phyloP scores from a whole-genome alignment of 2,797 vertebrate genomes.

The Brachyrhaphis roseni region DNA sequence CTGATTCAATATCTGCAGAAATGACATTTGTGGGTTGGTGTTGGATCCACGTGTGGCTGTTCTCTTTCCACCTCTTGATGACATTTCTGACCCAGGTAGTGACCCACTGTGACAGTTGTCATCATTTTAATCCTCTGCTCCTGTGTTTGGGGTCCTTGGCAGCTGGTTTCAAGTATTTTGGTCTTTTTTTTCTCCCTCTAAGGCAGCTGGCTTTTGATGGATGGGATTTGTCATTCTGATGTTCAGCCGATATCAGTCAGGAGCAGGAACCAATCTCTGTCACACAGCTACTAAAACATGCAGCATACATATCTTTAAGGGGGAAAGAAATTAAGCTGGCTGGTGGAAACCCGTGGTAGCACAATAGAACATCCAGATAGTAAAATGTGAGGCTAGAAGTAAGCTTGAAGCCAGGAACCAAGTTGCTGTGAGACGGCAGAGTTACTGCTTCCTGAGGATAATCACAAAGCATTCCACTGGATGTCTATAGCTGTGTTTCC shows the following conservation, averaged over 20 bases:
- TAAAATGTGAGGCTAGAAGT: neutral
- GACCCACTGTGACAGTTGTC: neutral
- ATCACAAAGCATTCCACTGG: neutral
- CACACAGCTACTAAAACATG: neutral
- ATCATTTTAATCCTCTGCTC: slow-evolving; percentile 3
- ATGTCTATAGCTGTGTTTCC: no score
- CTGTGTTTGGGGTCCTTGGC: neutral
- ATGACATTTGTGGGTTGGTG: slow-evolving; percentile 45
- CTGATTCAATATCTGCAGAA: slow-evolving; percentile 35
- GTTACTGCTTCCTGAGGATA: neutral
- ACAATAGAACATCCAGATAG: neutral
- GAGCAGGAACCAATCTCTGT: neutral
- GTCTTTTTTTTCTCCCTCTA: neutral
- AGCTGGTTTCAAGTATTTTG: neutral
- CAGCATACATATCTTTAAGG: neutral
- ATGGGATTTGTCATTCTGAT: neutral
- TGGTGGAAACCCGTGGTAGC: neutral
- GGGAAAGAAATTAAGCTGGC: neutral
- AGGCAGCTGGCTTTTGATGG: slow-evolving; percentile 1
- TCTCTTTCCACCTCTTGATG: neutral
- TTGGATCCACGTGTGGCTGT: slow-evolving; percentile 3
- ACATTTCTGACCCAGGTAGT: neutral
- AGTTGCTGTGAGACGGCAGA: neutral
- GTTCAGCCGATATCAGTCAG: neutral
- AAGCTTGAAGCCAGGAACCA: neutral